A percentile compares a stretch with the other conserved stretches of the same genome.
These are phyloP conservation scores for Chlorodrepanis virens DNA, from an alignment of 2,113 vertebrate species.

Conservation along the genomic window DNA sequence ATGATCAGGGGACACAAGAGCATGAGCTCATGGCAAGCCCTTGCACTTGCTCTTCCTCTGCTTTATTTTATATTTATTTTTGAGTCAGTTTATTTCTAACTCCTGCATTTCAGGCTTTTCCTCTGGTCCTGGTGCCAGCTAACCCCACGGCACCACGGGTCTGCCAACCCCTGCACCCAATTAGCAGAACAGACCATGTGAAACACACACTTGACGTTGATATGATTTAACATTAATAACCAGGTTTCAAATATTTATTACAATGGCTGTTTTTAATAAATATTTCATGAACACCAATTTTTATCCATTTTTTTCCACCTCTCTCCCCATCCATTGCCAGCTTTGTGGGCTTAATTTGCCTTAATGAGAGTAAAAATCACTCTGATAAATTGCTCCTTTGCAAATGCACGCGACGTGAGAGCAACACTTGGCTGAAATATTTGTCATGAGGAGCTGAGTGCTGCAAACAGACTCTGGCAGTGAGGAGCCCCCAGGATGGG, in stretches of 20 bases:
- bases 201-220: conserved; percentile 42
- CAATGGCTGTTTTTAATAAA: conserved; percentile 80
- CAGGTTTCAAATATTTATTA: conserved; percentile 79
- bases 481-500: rapidly evolving
- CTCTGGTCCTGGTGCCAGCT: not conserved
- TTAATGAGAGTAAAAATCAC: conserved; percentile 75
- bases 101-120: not conserved
- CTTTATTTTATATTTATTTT: not conserved
- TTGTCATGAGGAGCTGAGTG: not conserved
- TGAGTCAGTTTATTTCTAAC: not conserved
- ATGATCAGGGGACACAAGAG: rapidly evolving
- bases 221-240: conserved; percentile 73
- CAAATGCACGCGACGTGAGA: not conserved
- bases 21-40: not conserved
- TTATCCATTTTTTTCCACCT: not conserved
- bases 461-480: not conserved
- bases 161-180: conserved; percentile 52
- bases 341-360: conserved; percentile 75
- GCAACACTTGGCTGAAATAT: conserved; percentile 3
- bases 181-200: conserved; percentile 55
- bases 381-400: conserved; percentile 68
- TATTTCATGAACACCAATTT: conserved; percentile 72
- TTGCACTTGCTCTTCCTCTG: not conserved
- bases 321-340: conserved; percentile 45
- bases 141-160: not conserved